Evolutionary conservation across 2,888 invertebrate genomes (phyloP), one percentile per base, ranked within the genome.

Genomic region (Resseliella maxima): DNA sequence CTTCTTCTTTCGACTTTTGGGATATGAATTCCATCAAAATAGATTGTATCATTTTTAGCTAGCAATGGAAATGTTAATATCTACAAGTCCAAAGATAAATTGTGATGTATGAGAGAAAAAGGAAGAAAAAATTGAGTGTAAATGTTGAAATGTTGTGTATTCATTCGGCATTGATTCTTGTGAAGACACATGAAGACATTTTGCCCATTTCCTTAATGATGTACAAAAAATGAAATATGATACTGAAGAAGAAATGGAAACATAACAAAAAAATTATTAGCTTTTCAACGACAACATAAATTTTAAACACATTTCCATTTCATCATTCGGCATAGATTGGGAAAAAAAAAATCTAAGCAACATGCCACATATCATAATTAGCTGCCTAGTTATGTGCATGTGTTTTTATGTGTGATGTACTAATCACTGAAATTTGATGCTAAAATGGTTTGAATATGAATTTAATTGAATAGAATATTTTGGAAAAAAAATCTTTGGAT

Each of bases 191-290:
- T 72, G 72, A 72, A 72, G 31, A 72, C 72, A 72, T 72, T 72
- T 72, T 72, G 72, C 72, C n/a, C 72, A 72, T 72, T 72, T 72
- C 72, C 72, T 31, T 72, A 72, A 72, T 31, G 31, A 72, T 72
- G 72, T 15, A 72, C 27, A n/a, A 59, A 72, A 72, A 31, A 72
- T 72, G 72, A 72, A 72, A 72, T 72, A 72, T 72, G 72, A 72
- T 3, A 72, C 35, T 35, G 31, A 72, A 72, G n/a, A 72, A 31
- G 72, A 72, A 31, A 72, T 72, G 27, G 15, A 72, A 72, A 72
- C 27, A 72, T 31, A 72, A 72, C 24, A n/a, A 31, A 72, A 59
- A 72, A 72, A 72, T 31, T 72, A 72, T 72, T 72, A 35, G 35
- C 72, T 72, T 72, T 72, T 72, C 72, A 72, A 72, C 72, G 35